Conservation (phyloP, 2,113 vertebrate species). For the Acrocephalus arundinaceus region DNA sequence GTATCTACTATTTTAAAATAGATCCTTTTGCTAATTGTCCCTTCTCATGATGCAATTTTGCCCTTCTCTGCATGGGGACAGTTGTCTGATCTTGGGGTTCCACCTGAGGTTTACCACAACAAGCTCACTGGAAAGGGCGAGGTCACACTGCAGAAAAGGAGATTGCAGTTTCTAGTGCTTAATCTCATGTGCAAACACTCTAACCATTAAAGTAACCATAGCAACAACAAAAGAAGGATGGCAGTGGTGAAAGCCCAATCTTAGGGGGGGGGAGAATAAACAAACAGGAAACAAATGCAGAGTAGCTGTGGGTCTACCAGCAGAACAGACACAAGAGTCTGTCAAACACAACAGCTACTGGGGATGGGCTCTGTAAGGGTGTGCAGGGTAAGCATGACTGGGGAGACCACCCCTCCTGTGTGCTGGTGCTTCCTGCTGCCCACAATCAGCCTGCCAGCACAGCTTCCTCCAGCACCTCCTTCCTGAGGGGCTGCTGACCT, state of each 20-base stretch:
- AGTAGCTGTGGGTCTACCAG: not conserved
- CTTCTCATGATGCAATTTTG: not conserved
- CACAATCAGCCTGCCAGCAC: not conserved
- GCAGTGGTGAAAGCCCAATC: not conserved
- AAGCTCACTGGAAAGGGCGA: not conserved
- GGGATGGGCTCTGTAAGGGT: not conserved
- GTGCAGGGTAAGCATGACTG: not conserved
- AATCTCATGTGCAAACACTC: conserved; percentile 47
- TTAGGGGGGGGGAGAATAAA: not conserved
- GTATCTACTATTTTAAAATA: not conserved
- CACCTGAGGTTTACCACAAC: not conserved
- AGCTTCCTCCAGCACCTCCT: not conserved
- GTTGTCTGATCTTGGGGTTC: not conserved
- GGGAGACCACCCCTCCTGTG: not conserved
- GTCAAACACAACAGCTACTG: not conserved
- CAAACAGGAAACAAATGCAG: not conserved
- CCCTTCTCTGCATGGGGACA: not conserved
- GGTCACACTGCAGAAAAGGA: not conserved
- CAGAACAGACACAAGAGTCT: not conserved
- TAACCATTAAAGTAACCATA: conserved; percentile 55
- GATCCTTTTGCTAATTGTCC: not conserved
- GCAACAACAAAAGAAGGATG: conserved; percentile 53
- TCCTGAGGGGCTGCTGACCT: not conserved
- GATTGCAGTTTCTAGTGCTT: conserved; percentile 12
- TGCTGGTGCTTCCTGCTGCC: not conserved